Conservation (phyloP, 2,113 vertebrate species). For the Ochotona princeps region DNA sequence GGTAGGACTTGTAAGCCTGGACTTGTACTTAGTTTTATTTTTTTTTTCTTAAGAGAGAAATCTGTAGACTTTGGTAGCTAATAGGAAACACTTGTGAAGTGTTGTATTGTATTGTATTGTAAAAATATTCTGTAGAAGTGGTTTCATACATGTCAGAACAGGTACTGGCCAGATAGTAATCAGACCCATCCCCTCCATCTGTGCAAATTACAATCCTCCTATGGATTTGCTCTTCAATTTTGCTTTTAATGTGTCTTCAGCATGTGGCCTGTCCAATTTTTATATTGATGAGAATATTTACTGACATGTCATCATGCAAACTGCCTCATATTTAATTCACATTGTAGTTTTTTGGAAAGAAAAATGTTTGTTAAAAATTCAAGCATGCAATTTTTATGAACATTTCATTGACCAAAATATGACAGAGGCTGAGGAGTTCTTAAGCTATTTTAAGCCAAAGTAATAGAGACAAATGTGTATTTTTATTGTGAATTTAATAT, state of each 20-base stretch:
- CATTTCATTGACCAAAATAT: not conserved
- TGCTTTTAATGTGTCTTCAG: constrained; percentile 26
- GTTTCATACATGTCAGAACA: constrained; percentile 29
- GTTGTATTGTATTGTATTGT: too few relatives aligned
- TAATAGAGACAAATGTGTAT: not conserved
- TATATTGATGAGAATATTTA: constrained; percentile 15
- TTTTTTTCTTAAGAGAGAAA: not conserved
- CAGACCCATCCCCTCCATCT: constrained; percentile 50
- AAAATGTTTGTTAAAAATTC: not conserved
- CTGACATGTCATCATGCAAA: not conserved
- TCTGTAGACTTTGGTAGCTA: not conserved
- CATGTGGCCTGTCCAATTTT: not conserved
- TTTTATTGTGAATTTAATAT: not conserved
- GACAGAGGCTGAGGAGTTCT: not conserved
- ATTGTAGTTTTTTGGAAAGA: not conserved
- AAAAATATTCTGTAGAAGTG: constrained; percentile 30
- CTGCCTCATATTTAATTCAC: not conserved
- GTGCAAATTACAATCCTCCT: constrained; percentile 26
- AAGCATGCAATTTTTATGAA: not conserved
- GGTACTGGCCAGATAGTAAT: not conserved
- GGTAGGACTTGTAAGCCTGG: not conserved
- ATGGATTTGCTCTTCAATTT: not conserved
- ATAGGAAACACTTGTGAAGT: not conserved
- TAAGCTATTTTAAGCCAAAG: not conserved
- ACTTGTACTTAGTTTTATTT: not conserved